Evolutionary conservation across 2,888 invertebrate genomes (phyloP).

Genomic region (Cotesia congregata): DNA sequence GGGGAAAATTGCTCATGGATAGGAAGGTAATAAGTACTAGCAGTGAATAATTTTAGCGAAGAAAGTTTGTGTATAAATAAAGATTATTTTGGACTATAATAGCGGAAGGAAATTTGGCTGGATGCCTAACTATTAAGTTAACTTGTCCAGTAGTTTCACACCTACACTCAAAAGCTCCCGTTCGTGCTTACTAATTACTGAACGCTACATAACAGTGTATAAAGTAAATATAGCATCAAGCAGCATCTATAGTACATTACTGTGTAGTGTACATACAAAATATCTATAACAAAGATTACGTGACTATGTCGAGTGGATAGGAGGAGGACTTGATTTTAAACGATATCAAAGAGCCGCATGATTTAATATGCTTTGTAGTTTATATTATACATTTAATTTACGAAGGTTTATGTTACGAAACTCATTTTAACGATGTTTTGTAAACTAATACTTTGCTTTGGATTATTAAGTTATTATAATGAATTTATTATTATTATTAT

Average conservation of each 20-base stretch:
- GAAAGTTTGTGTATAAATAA: not conserved
- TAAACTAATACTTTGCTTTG: not conserved
- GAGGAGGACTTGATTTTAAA: not conserved
- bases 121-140: slow-evolving; percentile 28
- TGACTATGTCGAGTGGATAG: not conserved
- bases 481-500: not conserved
- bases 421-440: not conserved
- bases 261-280: not conserved
- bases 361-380: not conserved
- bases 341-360: not conserved
- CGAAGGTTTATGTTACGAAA: not conserved
- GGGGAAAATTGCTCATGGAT: too few relatives aligned
- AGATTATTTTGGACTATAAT: not conserved
- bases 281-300: slow-evolving; percentile 4
- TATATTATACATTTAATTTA: not conserved
- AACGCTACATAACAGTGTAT: slow-evolving; percentile 19
- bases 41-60: too few relatives aligned
- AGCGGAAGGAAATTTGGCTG: slow-evolving; percentile 17
- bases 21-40: too few relatives aligned
- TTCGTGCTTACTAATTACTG: slow-evolving; percentile 28
- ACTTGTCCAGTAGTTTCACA: slow-evolving; percentile 29
- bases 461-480: not conserved
- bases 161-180: slow-evolving; percentile 9
- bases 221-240: not conserved
- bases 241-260: not conserved